Conservation (phyloP, 1,140 invertebrate genomes). For the Anagrus nilaparvatae region DNA sequence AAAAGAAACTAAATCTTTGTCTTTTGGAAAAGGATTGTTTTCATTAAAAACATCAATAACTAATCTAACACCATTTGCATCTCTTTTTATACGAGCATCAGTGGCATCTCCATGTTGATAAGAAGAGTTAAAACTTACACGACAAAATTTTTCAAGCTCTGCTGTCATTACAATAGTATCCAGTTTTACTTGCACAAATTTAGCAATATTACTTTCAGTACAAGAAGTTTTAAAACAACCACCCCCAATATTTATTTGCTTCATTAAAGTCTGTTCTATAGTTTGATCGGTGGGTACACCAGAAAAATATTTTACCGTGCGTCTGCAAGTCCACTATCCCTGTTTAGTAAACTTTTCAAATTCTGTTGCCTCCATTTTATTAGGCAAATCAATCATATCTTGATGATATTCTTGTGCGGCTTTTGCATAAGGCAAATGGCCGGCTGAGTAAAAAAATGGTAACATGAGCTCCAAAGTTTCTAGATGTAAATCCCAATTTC, state of each 20-base stretch:
- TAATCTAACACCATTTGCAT: no score
- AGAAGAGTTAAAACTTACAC: no score
- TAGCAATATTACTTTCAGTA: constrained; percentile 13
- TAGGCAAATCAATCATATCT: constrained; percentile 20
- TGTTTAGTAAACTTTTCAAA: constrained; percentile 21
- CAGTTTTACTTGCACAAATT: no score
- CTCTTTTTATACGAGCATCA: no score
- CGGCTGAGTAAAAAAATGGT: constrained; percentile 1
- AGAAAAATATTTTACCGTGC: constrained; percentile 30
- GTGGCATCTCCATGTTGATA: no score
- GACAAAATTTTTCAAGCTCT: no score
- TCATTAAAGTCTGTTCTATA: constrained; percentile 27
- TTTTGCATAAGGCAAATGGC: neutral
- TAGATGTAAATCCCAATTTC: no score
- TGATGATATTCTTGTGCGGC: constrained; percentile 22
- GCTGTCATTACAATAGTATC: no score
- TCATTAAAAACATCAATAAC: no score
- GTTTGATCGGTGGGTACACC: constrained; percentile 29
- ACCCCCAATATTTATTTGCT: constrained; percentile 23
- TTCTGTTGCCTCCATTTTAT: constrained; percentile 21
- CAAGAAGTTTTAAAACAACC: constrained; percentile 17
- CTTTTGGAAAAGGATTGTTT: neutral
- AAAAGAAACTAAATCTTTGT: neutral
- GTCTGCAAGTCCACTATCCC: constrained; percentile 24
- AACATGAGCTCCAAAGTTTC: no score